Percentiles rank a stretch among this genome's conserved stretches.
phyloP scores from a whole-genome alignment of 1,140 invertebrate species.

The Idris sp. region DNA sequence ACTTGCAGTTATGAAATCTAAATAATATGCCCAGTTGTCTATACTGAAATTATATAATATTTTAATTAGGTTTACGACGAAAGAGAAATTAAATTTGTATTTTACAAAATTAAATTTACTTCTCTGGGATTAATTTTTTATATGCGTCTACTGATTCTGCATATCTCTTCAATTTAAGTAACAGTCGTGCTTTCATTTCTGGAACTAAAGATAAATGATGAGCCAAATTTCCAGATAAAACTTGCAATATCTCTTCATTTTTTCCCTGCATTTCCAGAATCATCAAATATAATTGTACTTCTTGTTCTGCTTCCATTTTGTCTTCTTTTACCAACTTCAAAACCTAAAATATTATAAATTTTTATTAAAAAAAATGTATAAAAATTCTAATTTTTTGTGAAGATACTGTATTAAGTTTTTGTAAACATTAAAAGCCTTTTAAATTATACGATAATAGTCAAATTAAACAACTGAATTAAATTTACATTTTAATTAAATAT shows the following conservation, averaged over 20 bases:
- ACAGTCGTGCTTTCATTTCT: constrained; percentile 85
- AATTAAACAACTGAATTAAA: no score
- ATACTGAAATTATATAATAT: constrained; percentile 77
- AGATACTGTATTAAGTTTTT: no score
- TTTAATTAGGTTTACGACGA: no score
- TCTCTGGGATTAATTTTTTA: constrained; percentile 83
- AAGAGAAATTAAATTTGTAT: constrained; percentile 3
- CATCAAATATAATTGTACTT: constrained; percentile 93
- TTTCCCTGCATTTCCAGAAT: constrained; percentile 92
- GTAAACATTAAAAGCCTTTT: no score
- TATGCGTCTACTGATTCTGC: constrained; percentile 83
- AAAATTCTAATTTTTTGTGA: no score
- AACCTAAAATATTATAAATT: constrained; percentile 81
- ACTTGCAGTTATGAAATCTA: constrained; percentile 84
- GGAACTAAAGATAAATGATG: constrained; percentile 80
- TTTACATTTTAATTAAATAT: no score
- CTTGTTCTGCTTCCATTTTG: constrained; percentile 95
- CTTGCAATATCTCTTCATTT: constrained; percentile 87
- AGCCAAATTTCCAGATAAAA: constrained; percentile 87
- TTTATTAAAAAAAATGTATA: no score
- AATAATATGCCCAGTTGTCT: constrained; percentile 87
- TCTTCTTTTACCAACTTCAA: constrained; percentile 92
- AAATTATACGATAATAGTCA: no score
- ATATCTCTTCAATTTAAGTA: constrained; percentile 86
- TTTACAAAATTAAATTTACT: constrained; percentile 77